phyloP scores from a whole-genome alignment of 2,797 vertebrate genomes.

The Philypnodon macrostomus region DNA sequence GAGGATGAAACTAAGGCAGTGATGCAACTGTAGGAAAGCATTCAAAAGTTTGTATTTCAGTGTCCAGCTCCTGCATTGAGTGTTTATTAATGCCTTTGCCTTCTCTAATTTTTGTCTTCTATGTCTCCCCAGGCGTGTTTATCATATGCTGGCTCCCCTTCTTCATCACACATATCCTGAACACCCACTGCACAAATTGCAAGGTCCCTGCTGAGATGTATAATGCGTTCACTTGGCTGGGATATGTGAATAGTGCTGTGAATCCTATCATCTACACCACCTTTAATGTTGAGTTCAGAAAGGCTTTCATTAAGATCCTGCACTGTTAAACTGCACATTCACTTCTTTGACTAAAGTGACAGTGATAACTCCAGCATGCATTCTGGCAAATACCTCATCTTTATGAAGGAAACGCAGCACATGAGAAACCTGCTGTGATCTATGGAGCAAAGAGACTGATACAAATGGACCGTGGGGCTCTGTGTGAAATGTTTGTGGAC shows the following conservation, averaged over 20 bases:
- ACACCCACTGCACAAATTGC: slow-evolving; percentile 92
- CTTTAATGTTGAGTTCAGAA: slow-evolving; percentile 97
- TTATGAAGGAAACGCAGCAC: slow-evolving; percentile 49
- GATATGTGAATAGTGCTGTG: slow-evolving; percentile 97
- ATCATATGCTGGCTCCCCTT: slow-evolving; percentile 99
- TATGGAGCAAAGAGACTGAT: slow-evolving; percentile 28
- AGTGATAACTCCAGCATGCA: slow-evolving; percentile 35
- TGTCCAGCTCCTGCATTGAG: slow-evolving; percentile 2
- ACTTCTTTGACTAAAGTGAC: slow-evolving; percentile 36
- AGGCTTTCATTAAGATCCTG: slow-evolving; percentile 98
- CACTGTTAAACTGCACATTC: slow-evolving; percentile 81
- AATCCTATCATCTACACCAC: slow-evolving; percentile 99
- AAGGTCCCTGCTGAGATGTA: slow-evolving; percentile 90
- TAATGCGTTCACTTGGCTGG: slow-evolving; percentile 97
- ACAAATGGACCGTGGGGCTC: slow-evolving; percentile 28
- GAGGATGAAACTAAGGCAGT: slow-evolving; percentile 29
- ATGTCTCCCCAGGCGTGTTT: slow-evolving; percentile 86
- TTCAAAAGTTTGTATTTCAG: slow-evolving; percentile 2
- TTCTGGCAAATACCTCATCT: slow-evolving; percentile 68
- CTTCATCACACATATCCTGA: slow-evolving; percentile 98
- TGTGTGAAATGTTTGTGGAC: slow-evolving; percentile 52
- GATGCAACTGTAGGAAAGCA: slow-evolving; percentile 46
- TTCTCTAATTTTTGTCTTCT: slow-evolving; percentile 27
- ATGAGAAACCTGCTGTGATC: slow-evolving; percentile 31
- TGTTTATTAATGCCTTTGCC: not conserved